These are phyloP conservation scores for Papilio elwesi DNA, from an alignment of 2,888 invertebrate genomes.

Conservation along the genomic window DNA sequence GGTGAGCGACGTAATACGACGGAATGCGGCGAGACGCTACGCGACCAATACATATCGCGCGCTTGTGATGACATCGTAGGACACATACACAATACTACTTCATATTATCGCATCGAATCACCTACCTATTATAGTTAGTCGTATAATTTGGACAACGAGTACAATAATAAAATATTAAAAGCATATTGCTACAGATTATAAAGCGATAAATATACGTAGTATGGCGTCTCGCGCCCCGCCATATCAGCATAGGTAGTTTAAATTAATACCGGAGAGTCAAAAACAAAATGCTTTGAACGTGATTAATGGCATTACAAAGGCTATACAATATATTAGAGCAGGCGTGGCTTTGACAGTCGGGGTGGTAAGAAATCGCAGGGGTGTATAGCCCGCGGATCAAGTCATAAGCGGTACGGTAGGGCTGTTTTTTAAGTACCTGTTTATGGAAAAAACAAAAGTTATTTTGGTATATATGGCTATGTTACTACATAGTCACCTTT, in stretches of 20 bases:
- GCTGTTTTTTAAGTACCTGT: no score
- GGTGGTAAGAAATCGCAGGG: slow-evolving; percentile 57
- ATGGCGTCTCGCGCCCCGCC: slow-evolving; percentile 24
- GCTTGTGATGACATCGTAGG: no score
- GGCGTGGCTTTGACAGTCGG: slow-evolving; percentile 71
- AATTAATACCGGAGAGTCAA: slow-evolving; percentile 65
- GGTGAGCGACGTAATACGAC: no score
- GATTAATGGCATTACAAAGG: slow-evolving; percentile 80
- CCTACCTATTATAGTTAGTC: no score
- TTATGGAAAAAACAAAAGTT: no score
- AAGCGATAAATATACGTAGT: not conserved
- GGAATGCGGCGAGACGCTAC: no score
- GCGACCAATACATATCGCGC: no score
- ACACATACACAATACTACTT: no score
- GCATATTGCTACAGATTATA: not conserved
- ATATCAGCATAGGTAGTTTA: slow-evolving; percentile 54
- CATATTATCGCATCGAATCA: no score
- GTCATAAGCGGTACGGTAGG: slow-evolving; percentile 34
- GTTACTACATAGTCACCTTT: no score
- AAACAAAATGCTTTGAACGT: slow-evolving; percentile 65
- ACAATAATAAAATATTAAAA: not conserved
- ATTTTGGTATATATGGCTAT: no score
- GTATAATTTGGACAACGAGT: no score
- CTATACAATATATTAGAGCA: slow-evolving; percentile 71
- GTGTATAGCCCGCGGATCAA: slow-evolving; percentile 49